Evolutionary conservation across 2,888 invertebrate genomes (phyloP).

Genomic region (Ametastegia equiseti): DNA sequence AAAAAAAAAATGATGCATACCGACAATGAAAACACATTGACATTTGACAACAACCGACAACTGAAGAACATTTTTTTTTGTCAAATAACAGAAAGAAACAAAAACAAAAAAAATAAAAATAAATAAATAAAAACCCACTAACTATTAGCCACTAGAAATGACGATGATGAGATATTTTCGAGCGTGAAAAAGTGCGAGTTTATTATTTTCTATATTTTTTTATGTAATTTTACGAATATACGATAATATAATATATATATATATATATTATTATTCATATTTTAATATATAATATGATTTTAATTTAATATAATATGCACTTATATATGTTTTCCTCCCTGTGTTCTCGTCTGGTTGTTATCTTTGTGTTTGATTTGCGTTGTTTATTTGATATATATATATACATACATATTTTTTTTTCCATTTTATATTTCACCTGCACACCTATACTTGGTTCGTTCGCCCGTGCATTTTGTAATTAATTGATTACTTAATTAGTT

Average conservation of each 20-base stretch:
- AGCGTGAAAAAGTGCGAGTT: constrained; percentile 66
- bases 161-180: constrained; percentile 61
- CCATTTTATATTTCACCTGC: background rate
- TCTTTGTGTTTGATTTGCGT: constrained; percentile 62
- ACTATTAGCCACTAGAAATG: constrained; percentile 53
- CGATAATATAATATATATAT: constrained; percentile 68
- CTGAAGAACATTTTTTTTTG: background rate
- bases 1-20: constrained; percentile 45
- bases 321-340: constrained; percentile 60
- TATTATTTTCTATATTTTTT: constrained; percentile 76
- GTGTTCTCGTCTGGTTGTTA: constrained; percentile 64
- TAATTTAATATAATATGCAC: constrained; percentile 53
- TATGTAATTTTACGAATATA: constrained; percentile 75
- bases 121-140: constrained; percentile 49
- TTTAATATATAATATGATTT: constrained; percentile 61
- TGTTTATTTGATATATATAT: too few relatives aligned
- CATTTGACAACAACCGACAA: constrained; percentile 35
- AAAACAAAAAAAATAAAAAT: constrained; percentile 56
- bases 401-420: too few relatives aligned
- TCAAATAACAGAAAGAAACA: constrained; percentile 47
- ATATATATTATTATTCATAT: constrained; percentile 51
- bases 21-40: constrained; percentile 49
- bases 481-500: constrained; percentile 36
- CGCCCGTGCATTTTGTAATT: background rate
- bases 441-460: background rate